phyloP scores from a whole-genome alignment of 2,888 invertebrate species.

The Melitaea athalia region DNA sequence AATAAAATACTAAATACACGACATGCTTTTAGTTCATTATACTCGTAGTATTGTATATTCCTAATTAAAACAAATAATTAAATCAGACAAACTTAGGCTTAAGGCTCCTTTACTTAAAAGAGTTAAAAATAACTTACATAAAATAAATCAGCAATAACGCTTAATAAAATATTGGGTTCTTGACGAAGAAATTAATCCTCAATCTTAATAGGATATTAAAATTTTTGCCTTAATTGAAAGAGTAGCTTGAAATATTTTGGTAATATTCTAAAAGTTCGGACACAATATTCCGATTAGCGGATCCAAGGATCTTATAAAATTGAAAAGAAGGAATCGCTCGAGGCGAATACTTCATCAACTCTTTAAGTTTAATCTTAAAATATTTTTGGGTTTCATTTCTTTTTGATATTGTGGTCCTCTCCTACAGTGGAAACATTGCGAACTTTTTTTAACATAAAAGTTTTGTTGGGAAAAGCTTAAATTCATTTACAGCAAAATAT shows the following conservation, averaged over 20 bases:
- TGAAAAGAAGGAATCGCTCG: slow-evolving; percentile 61
- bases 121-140: too few species aligned
- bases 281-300: slow-evolving; percentile 74
- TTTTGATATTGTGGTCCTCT: slow-evolving; percentile 22
- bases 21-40: too few species aligned
- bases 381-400: slow-evolving; percentile 47
- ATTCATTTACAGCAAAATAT: neutral
- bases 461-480: slow-evolving; percentile 5
- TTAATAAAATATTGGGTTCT: slow-evolving; percentile 1
- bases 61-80: too few species aligned
- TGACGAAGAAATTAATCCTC: slow-evolving; percentile 10
- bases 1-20: too few species aligned
- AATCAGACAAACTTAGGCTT: too few species aligned
- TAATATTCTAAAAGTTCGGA: slow-evolving; percentile 56
- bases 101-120: too few species aligned
- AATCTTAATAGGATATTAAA: slow-evolving; percentile 13
- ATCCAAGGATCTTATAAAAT: slow-evolving; percentile 61
- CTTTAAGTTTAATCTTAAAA: slow-evolving; percentile 63
- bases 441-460: slow-evolving; percentile 17
- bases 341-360: slow-evolving; percentile 69
- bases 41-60: too few species aligned
- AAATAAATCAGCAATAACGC: neutral
- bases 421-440: slow-evolving; percentile 3
- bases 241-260: slow-evolving; percentile 40
- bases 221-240: slow-evolving; percentile 20